Conservation (phyloP, 2,113 vertebrate genomes). For the Ursus arctos region DNA sequence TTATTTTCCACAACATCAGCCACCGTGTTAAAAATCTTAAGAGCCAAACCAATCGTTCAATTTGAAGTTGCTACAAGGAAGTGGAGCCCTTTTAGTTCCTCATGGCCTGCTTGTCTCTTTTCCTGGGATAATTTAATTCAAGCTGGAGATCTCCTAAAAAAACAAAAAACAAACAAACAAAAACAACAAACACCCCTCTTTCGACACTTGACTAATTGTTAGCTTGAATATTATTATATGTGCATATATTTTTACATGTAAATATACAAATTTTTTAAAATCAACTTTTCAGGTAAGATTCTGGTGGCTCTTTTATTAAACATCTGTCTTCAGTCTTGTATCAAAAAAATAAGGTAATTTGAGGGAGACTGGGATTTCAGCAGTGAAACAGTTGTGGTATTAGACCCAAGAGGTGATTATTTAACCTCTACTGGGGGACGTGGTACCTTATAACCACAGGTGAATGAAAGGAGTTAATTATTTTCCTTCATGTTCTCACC, state of each 20-base stretch:
- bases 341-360: conserved; percentile 29
- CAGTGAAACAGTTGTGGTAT: conserved; percentile 21
- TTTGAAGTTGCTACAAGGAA: not conserved
- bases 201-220: not conserved
- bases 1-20: not conserved
- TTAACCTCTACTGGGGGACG: not conserved
- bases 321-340: conserved; percentile 36
- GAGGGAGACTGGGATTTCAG: not conserved
- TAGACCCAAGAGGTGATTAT: not conserved
- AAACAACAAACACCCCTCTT: not conserved
- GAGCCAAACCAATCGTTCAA: not conserved
- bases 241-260: not conserved
- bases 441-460: conserved; percentile 39
- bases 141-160: not conserved
- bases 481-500: conserved; percentile 46
- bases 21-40: not conserved
- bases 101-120: not conserved
- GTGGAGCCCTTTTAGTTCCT: not conserved
- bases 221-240: not conserved
- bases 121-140: not conserved
- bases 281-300: not conserved
- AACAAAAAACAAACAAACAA: not conserved
- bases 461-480: conserved; percentile 65
- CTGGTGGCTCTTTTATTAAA: conserved; percentile 21
- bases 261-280: not conserved